Percentiles rank a stretch among this genome's conserved stretches.
Conservation (phyloP, 2,113 vertebrate species). For the Cyprinodon tularosa region DNA sequence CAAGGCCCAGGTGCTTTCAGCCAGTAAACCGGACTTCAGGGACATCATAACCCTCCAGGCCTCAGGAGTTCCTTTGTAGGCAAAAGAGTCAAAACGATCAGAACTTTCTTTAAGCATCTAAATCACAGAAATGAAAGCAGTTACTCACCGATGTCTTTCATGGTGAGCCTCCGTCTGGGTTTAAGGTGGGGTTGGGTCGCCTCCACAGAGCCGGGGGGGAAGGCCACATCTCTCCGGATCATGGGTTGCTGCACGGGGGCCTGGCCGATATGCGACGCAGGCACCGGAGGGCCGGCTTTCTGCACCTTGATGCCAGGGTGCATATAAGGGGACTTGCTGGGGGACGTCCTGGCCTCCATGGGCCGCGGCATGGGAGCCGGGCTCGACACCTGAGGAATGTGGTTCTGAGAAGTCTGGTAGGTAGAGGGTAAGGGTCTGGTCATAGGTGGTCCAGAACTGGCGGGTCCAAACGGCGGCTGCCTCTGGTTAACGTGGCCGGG, state of each 20-base stretch:
- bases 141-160: conserved; percentile 92
- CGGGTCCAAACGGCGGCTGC: conserved; percentile 91
- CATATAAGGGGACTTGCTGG: conserved; percentile 95
- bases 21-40: conserved; percentile 95
- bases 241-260: conserved; percentile 90
- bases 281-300: conserved; percentile 94
- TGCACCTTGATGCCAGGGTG: conserved; percentile 96
- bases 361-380: conserved; percentile 92
- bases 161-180: conserved; percentile 89
- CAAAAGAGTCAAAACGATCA: neutral
- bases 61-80: conserved; percentile 91
- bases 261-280: conserved; percentile 92
- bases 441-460: conserved; percentile 87
- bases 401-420: conserved; percentile 93
- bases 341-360: conserved; percentile 94
- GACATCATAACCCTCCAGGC: conserved; percentile 99
- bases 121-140: neutral
- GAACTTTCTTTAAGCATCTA: neutral
- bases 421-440: conserved; percentile 90
- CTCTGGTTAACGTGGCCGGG: conserved; percentile 88
- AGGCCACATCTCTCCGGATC: conserved; percentile 92
- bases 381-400: conserved; percentile 98
- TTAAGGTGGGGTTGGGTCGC: conserved; percentile 93
- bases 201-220: conserved; percentile 95
- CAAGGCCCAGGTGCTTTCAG: conserved; percentile 98